Base-by-base conservation (phyloP, 2,113 vertebrate species). In the Eubucco bourcierii region DNA sequence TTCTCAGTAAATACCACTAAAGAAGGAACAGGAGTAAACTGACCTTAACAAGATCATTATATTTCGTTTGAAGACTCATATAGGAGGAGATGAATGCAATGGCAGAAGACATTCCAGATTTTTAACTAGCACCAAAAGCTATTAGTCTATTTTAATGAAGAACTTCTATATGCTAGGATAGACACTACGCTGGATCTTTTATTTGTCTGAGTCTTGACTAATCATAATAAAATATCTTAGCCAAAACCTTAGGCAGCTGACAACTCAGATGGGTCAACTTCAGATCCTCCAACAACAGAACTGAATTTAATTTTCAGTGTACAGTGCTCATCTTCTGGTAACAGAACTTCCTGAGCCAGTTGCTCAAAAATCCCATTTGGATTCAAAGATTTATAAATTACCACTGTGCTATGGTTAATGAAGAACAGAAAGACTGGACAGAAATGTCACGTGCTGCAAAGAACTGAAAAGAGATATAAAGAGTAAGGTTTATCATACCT, bases 331-430 rank as follows among this genome's bases (percentile, higher is more conserved):
- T 15, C 21, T 81, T 61, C n/a, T 33, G 59, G 25, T n/a, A 24
- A 33, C 33, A 29, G 4, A 70, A 68, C 68, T 84, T 72, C 72
- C 55, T 84, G 71, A 87, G 46, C 23, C 67, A 79, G 41, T 59
- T 88, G 58, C 78, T 93, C 37, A 87, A 93, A 95, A 92, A 74
- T 24, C 37, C 8, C 68, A 85, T 71, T 44, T 82, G 33, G 63
- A 82, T 77, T 87, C 41, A 92, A 87, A 60, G 80, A 89, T 81
- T 92, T 82, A 80, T 46, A 46, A 76, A 56, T 66, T 66, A 94
- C 37, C 72, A 89, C 59, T 73, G 33, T 85, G 84, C 60, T 68
- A 33, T 53, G 27, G n/a, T 80, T 87, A 74, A 90, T 15, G 55
- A 72, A 74, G 65, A 61, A 77, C 58, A 89, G 84, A 87, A 89